phyloP scores from a whole-genome alignment of 1,140 invertebrate genomes.

The Cydia amplana region DNA sequence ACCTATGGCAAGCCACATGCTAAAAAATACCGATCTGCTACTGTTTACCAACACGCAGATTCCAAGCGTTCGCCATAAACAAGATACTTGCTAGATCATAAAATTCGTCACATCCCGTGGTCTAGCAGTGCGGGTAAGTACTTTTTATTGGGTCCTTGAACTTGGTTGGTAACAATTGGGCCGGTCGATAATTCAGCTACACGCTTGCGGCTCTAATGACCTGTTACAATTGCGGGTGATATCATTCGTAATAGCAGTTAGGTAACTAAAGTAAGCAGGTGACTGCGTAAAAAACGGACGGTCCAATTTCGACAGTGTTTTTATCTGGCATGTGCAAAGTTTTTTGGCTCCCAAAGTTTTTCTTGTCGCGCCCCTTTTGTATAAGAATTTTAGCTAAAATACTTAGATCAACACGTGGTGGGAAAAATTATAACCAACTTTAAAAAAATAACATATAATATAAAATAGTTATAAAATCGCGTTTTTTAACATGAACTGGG shows the following conservation, averaged over 20 bases:
- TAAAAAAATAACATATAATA: neutral
- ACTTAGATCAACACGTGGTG: too few species aligned
- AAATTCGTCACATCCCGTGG: conserved; percentile 53
- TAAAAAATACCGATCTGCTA: conserved; percentile 13
- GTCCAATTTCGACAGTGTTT: neutral
- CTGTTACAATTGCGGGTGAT: conserved; percentile 55
- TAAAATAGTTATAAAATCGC: conserved; percentile 10
- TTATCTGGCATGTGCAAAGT: neutral
- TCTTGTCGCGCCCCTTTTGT: too few species aligned
- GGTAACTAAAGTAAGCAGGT: conserved; percentile 26
- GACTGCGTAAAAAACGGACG: conserved; percentile 13
- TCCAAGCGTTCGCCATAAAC: conserved; percentile 33
- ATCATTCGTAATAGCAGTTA: conserved; percentile 52
- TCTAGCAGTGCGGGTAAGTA: conserved; percentile 52
- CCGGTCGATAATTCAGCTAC: conserved; percentile 67
- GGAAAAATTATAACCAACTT: neutral
- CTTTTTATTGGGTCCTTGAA: conserved; percentile 74
- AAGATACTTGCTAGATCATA: conserved; percentile 41
- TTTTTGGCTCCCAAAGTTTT: neutral
- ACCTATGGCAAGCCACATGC: conserved; percentile 23
- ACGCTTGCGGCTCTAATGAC: conserved; percentile 47
- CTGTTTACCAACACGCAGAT: conserved; percentile 38
- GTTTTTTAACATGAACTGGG: neutral
- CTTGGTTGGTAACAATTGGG: conserved; percentile 68
- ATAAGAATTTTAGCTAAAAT: too few species aligned